Base-by-base conservation (phyloP, 2,888 invertebrate species). In the Mythimna impura region DNA sequence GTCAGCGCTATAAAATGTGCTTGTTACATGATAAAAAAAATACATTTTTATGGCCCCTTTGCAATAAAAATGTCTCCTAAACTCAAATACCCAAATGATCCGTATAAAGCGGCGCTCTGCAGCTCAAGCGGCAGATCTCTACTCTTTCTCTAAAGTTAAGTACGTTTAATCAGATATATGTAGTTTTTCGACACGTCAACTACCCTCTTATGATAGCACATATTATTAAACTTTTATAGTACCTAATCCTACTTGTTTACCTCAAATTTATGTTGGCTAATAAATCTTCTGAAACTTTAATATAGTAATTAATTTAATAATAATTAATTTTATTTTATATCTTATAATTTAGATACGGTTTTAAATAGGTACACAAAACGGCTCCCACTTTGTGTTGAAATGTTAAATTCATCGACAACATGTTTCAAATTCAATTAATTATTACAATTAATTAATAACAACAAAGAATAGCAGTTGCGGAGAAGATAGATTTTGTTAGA, bases 231-330 rank as follows among this genome's bases (percentile, higher is more conserved):
- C 85, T 91, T 92, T 86, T 86, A 89, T 88, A 89, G 87, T 92
- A 61, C 61, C 61, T 61, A 91, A 91, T 86, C 91, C 94, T 94
- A 95, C 93, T 87, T 86, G 87, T 91, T 93, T 94, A 94, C 84
- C 83, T 90, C 90, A 89, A 92, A 91, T 91, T 91, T 91, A 93
- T 90, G 92, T 93, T 93, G 93, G 91, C 93, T 95, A 94, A 93
- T 94, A 94, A 94, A 94, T 93, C 87, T 93, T 94, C 91, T 92
- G 93, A 94, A 94, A 94, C 90, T 90, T 94, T 91, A 91, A 92
- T 92, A 93, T 90, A 91, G 87, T 90, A 90, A 89, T 82, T 83
- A 88, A 78, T 75, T 78, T 86, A 73, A 86, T 50, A 58, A 61
- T 78, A 64, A 78, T 82, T 76, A 71, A 84, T 80, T 73, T 69